Evolutionary conservation across 1,140 invertebrate genomes (phyloP), one percentile per base, ranked within the genome.

Genomic region (Drosophila tani): DNA sequence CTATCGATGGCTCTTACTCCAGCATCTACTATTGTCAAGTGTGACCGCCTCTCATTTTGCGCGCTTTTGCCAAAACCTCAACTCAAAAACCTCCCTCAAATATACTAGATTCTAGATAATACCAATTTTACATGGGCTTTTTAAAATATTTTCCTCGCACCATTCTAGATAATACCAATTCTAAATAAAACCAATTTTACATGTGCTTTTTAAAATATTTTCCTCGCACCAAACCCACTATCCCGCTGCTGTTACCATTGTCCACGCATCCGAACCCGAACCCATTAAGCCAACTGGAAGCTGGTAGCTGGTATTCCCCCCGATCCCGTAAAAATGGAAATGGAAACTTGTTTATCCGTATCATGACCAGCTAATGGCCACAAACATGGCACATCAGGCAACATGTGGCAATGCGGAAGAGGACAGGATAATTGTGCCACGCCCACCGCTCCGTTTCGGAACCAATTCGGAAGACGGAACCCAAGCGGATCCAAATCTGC

Each of bases 391-490:
- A 8, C 53, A 35, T 11, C 53, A 56, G 51, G 51, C 51, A 55
- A 24, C 53, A 75, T 68, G 66, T 59, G 81, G 75, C 75, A 85
- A 87, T 84, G 84, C 84, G 84, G 84, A 87, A 87, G 74, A 75
- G 66, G 53, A 69, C 17, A 32, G 32, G 24, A 50, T 81, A 84
- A 84, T 84, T 68, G 77, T 79, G 75, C 63, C 56, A 66, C 81
- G 81, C 70, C 63, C 68, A 45, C 62, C 51, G 51, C 40, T 35
- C 32, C 32, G 32, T 11, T 35, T 56, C 53, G 53, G 43, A 51
- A 43, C 71, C 29, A 57, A 49, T 88, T 88, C 68, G 84, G 84
- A 87, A 81, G 85, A 88, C 84, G 84, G 84, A 88, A 87, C 68
- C 62, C 46, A 67, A 57, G 12, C 9, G 14, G 17, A 49, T 12